Evolutionary conservation across 2,113 vertebrate genomes (phyloP), one percentile per base, ranked within the genome.

Genomic region (Tachysurus fulvidraco): DNA sequence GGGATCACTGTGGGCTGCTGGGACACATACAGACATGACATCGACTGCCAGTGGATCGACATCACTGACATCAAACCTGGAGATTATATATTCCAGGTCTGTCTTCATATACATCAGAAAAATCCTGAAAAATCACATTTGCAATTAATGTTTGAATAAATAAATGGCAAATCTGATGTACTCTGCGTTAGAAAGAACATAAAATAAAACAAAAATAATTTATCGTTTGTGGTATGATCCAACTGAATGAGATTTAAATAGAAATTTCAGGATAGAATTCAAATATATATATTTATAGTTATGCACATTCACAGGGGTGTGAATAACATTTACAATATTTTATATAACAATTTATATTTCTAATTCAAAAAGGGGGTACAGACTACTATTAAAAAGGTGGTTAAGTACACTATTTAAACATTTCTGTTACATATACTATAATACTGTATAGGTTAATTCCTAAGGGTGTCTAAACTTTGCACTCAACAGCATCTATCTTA

Each of bases 1-100:
- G 98, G 98, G 0, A 97, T 99, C 93, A 97, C 96, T 0, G 96
- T 98, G 0, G 97, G 98, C 44, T 99, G 98, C 95, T 98, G 95
- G 94, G 98, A 99, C 0, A 94, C 97, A 2, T 99, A 99, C 86
- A 95, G 97, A 0, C 98, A 99, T 0, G 97, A 99, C 92, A 99
- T 99, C 0, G 98, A 99, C 93, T 99, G 98, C 91, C 98, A 99
- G 92, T 99, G 98, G 98, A 92, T 99, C 0, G 98, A 99, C 84
- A 93, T 99, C 83, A 99, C 98, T 0, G 97, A 99, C 0, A 92
- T 98, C 14, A 94, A 95, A 1, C 97, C 97, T 0, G 98, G 98
- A 0, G 96, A 98, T 77, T 99, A 99, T 91, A 93, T 99, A 60
- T 95, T 99, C 59, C 97, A 97, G 97, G 98, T 99, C 50, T 79